Evolutionary conservation across 2,113 vertebrate genomes (phyloP).

Genomic region (Phyllopteryx taeniolatus): DNA sequence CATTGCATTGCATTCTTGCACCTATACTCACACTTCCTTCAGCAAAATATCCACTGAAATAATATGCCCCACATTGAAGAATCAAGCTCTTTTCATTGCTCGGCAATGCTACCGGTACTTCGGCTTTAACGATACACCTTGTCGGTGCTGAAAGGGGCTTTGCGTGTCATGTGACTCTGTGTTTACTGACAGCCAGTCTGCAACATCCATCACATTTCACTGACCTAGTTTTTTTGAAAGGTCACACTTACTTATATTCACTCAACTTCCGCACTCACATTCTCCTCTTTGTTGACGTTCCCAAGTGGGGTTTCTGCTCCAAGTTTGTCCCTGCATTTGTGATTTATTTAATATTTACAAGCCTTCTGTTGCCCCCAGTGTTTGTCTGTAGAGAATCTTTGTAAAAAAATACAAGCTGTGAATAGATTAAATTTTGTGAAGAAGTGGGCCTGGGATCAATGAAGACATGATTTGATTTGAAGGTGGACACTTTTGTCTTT

Average conservation of each 20-base stretch:
- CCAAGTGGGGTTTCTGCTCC: not conserved
- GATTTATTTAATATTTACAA: not conserved
- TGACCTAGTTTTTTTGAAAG: constrained; percentile 17
- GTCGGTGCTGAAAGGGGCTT: constrained; percentile 24
- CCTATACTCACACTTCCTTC: not conserved
- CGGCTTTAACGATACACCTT: constrained; percentile 25
- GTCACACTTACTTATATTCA: constrained; percentile 12
- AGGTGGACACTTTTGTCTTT: not conserved
- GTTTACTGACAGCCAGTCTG: constrained; percentile 12
- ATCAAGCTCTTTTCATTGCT: not conserved
- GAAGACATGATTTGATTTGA: not conserved
- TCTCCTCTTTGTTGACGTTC: not conserved
- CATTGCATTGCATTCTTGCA: not conserved
- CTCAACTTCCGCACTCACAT: not conserved
- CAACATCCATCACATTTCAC: constrained; percentile 20
- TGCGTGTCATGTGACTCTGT: constrained; percentile 3
- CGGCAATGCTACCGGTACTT: not conserved
- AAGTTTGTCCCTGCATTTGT: not conserved
- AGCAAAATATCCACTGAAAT: not conserved
- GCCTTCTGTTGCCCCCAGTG: not conserved
- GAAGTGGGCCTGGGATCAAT: not conserved
- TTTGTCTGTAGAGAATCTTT: not conserved
- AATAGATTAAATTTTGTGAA: not conserved
- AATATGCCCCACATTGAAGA: not conserved
- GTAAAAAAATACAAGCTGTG: not conserved